Conservation (phyloP, 2,797 vertebrate species). For the Bradypodion ventrale region DNA sequence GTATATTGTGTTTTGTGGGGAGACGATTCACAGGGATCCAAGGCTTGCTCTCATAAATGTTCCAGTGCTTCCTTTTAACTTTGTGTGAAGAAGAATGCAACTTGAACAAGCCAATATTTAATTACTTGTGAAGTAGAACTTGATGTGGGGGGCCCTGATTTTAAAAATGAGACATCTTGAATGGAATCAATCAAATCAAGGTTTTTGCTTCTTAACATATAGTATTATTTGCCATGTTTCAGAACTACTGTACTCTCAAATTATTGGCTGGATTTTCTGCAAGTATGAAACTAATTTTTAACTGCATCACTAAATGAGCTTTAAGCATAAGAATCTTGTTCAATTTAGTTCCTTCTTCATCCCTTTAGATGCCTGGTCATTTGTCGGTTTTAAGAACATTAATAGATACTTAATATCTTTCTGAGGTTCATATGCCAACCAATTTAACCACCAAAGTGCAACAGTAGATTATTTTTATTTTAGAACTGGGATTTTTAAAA, state of each 20-base stretch:
- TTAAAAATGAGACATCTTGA: not conserved
- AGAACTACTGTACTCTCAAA: not conserved
- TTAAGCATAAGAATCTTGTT: not conserved
- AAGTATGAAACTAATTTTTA: not conserved
- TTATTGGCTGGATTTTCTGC: slow-evolving; percentile 7
- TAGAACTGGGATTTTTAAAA: too few species aligned
- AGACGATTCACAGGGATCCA: not conserved
- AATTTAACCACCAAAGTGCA: too few species aligned
- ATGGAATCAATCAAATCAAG: not conserved
- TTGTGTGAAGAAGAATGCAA: not conserved
- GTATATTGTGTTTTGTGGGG: slow-evolving; percentile 12
- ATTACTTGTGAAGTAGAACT: slow-evolving; percentile 16
- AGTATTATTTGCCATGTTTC: slow-evolving; percentile 6
- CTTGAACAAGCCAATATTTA: not conserved
- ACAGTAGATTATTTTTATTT: too few species aligned
- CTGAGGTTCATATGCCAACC: too few species aligned
- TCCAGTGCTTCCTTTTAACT: not conserved
- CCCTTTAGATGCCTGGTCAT: not conserved
- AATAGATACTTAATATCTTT: not conserved
- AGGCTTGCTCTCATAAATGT: slow-evolving; percentile 12
- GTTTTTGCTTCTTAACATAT: slow-evolving; percentile 11
- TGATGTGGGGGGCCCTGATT: not conserved
- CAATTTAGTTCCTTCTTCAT: not conserved
- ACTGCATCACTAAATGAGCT: not conserved
- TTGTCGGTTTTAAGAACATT: not conserved